phyloP scores from a whole-genome alignment of 1,140 invertebrate species.

The Bicyclus anynana region DNA sequence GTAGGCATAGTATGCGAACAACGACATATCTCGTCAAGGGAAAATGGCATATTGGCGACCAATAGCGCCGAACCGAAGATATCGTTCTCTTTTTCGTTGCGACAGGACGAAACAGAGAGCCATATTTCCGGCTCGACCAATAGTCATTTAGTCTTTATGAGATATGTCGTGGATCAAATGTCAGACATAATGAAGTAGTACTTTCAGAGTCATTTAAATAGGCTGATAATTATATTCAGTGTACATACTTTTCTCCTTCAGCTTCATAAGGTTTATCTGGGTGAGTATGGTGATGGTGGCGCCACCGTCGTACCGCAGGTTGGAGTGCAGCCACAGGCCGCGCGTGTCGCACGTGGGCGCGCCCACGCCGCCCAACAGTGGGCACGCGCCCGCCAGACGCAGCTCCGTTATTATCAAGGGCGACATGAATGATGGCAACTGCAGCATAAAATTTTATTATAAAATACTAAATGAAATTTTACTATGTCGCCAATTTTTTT shows the following conservation, averaged over 20 bases:
- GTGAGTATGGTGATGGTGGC: conserved; percentile 95
- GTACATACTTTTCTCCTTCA: conserved; percentile 78
- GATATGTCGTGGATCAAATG: too few relatives aligned
- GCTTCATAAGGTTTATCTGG: conserved; percentile 95
- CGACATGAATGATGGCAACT: conserved; percentile 73
- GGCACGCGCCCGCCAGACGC: conserved; percentile 70
- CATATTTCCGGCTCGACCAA: too few relatives aligned
- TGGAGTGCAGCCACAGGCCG: conserved; percentile 95
- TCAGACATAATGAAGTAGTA: too few relatives aligned
- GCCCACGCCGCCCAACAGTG: conserved; percentile 86
- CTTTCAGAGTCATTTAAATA: too few relatives aligned
- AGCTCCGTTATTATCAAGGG: conserved; percentile 64
- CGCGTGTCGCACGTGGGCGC: conserved; percentile 88
- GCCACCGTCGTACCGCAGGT: conserved; percentile 92
- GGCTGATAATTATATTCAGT: not conserved
- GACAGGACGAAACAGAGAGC: too few relatives aligned
- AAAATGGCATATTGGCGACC: too few relatives aligned
- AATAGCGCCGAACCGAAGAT: too few relatives aligned
- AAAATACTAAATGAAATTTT: not conserved
- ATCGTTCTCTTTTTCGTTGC: too few relatives aligned
- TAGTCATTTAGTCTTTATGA: too few relatives aligned
- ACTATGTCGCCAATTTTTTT: not conserved
- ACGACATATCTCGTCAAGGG: too few relatives aligned
- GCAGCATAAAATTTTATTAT: not conserved
- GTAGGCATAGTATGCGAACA: too few relatives aligned